Conservation (phyloP, 2,888 invertebrate species). For the Clusia tigrina region DNA sequence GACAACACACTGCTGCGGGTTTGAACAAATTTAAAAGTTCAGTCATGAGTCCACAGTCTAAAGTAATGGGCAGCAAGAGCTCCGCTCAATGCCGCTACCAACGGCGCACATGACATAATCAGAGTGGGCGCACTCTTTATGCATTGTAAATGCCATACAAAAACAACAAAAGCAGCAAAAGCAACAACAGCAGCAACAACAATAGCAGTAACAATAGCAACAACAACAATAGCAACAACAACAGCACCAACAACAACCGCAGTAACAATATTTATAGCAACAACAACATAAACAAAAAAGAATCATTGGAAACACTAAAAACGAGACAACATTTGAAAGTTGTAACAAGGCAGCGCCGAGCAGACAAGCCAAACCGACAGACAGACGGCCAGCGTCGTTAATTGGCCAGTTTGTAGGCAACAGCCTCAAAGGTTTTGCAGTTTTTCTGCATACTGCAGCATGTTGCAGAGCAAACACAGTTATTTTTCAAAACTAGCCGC, state of each 20-base stretch:
- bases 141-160: constrained; percentile 37
- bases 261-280: constrained; percentile 7
- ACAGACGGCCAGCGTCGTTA: constrained; percentile 40
- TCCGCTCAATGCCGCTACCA: constrained; percentile 26
- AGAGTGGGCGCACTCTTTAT: constrained; percentile 28
- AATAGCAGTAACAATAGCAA: not conserved
- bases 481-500: no score
- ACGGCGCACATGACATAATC: constrained; percentile 28
- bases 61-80: no score
- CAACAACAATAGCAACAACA: no score
- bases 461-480: no score
- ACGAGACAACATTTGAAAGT: constrained; percentile 2
- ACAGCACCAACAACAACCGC: no score
- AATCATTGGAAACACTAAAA: constrained; percentile 12
- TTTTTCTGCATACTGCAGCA: no score
- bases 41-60: no score
- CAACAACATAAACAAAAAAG: constrained; percentile 11
- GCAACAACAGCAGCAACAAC: not conserved
- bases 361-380: constrained; percentile 21
- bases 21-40: no score
- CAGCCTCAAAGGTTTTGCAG: not conserved
- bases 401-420: constrained; percentile 41
- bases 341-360: constrained; percentile 5
- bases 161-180: no score
- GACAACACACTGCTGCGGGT: no score